These are phyloP conservation scores for Macrobrachium nipponense DNA, from an alignment of 1,140 invertebrate genomes.

Conservation along the genomic window DNA sequence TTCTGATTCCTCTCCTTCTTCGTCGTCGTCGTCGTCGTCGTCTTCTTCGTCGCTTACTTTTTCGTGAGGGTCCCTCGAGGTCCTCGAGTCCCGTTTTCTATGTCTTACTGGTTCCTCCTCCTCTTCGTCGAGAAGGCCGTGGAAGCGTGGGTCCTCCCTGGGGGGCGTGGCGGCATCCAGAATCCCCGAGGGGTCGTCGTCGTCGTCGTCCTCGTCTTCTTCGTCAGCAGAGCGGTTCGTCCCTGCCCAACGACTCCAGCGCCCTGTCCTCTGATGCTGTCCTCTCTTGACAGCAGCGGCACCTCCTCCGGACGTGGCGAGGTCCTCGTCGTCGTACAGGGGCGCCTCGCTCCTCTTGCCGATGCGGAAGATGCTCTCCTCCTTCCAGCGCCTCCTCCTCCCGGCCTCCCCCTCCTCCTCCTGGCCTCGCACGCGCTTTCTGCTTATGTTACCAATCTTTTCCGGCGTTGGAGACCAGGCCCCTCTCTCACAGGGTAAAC, in stretches of 20 bases:
- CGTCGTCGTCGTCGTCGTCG: not conserved
- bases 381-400: not conserved
- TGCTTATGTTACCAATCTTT: conserved; percentile 35
- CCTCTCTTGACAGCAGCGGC: too few relatives aligned
- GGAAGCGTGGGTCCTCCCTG: too few relatives aligned
- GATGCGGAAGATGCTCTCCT: too few relatives aligned
- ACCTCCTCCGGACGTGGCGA: too few relatives aligned
- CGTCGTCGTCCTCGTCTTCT: too few relatives aligned
- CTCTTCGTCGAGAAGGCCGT: not conserved
- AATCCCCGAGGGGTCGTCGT: too few relatives aligned
- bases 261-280: too few relatives aligned
- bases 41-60: not conserved
- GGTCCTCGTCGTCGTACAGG: too few relatives aligned
- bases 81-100: not conserved
- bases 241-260: too few relatives aligned
- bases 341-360: too few relatives aligned
- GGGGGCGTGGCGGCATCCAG: too few relatives aligned
- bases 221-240: too few relatives aligned
- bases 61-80: not conserved
- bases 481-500: not conserved
- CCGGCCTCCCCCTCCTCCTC: conserved; percentile 6
- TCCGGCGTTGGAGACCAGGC: not conserved
- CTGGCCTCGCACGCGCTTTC: conserved; percentile 6
- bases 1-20: not conserved
- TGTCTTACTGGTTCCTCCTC: not conserved